Evolutionary conservation across 1,140 invertebrate species (phyloP), one percentile per base, ranked within the genome.

Genomic region (Asbolus verrucosus): DNA sequence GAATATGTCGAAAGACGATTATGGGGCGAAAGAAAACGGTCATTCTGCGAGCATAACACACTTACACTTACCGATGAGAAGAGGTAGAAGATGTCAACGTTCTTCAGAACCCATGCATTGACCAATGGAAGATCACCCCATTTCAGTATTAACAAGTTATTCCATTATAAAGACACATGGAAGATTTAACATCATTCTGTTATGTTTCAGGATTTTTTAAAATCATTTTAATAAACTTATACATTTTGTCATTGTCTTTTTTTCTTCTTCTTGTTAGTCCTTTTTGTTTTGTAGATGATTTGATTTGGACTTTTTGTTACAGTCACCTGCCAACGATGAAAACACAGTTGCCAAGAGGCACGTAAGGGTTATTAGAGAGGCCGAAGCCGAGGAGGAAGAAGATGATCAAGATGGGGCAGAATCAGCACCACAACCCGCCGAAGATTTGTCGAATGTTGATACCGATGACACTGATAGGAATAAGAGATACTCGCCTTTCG

Each of bases 401-500:
- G 69, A 73, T 4, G 84, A 86, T 77, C 85, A 86, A 76, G 83
- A 84, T 63, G 80, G 82, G 15, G 85, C 85, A 1, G 85, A 86
- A 61, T 86, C 86, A 65, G 84, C 82, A 73, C 76, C 82, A 50
- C 73, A 83, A 66, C 76, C 79, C 54, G 84, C 80, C 69, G 84
- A 87, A 27, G 84, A 84, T 4, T 71, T 83, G 1, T 73, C 83
- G 4, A 85, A 86, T 41, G 84, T 86, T 24, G 87, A 87, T 69
- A 80, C 84, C 36, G 90, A 88, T 73, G 91, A 92, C 77, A 90
- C 92, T 77, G 90, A 91, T 79, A 86, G 91, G 76, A 90, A 93
- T 81, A 93, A 94, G 78, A 87, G 90, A 82, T 92, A 91, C 82
- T 84, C 92, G 71, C 90, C 85, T 80, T 92, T 92, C 77, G 85